Percentiles rank a stretch among this genome's conserved stretches.
Conservation (phyloP, 92 coral and sea anemone species). For the Parazoanthus atlanticus region DNA sequence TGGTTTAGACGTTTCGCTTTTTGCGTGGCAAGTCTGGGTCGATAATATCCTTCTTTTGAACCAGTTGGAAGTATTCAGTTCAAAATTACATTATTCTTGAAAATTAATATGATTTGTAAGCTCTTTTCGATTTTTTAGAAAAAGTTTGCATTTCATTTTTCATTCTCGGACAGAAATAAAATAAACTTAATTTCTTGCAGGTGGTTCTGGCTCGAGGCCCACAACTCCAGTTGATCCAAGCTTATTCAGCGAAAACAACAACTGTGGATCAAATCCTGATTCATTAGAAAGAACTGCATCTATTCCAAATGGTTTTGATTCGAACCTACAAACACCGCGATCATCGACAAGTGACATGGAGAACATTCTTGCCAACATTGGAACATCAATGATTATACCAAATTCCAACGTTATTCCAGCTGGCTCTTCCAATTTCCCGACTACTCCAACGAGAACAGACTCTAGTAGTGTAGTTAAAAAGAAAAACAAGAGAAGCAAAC, state of each 20-base stretch:
- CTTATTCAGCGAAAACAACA: conserved; percentile 58
- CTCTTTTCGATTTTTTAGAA: too few species aligned
- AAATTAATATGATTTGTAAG: too few species aligned
- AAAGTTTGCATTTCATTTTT: background rate
- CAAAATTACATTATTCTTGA: too few species aligned
- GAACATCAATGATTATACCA: conserved; percentile 60
- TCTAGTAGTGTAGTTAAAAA: conserved; percentile 64
- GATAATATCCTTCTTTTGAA: too few species aligned
- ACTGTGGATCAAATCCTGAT: conserved; percentile 59
- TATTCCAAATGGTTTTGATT: conserved; percentile 74
- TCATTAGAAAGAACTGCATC: conserved; percentile 52
- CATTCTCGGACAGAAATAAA: background rate
- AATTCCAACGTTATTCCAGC: conserved; percentile 41
- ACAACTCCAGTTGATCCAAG: conserved; percentile 77
- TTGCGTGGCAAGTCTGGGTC: too few species aligned
- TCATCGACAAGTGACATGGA: conserved; percentile 68
- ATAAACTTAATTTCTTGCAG: conserved; percentile 24
- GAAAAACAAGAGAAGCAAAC: conserved; percentile 82
- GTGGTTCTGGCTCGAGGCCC: conserved; percentile 72
- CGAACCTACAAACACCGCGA: conserved; percentile 54
- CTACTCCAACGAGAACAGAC: conserved; percentile 65
- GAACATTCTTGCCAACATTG: conserved; percentile 69
- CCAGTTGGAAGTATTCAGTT: too few species aligned
- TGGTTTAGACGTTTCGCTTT: too few species aligned
- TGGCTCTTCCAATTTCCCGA: conserved; percentile 32